Base-by-base conservation (phyloP, 2,888 invertebrate species). In the Rotaria socialis region DNA sequence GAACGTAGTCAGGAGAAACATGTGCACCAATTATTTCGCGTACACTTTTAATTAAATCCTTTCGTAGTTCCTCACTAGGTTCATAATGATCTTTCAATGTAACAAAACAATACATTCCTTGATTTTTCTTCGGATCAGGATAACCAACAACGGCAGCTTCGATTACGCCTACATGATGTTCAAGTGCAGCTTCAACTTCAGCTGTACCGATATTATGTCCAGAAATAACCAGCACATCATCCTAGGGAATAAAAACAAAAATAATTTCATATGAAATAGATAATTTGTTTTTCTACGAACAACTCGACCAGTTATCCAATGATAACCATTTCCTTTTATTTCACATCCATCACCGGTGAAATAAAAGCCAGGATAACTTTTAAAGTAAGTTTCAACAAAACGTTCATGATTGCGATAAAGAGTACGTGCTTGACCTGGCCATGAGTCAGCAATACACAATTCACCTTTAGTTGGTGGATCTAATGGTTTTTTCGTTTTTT, bases 401-500 rank as follows among this genome's bases (percentile, higher is more conserved):
- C 92, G 89, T 88, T 94, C 94, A 90, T 97, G 97, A 92, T 97
- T 95, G 85, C 95, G 95, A 91, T 94, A 97, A 50, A 99, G 93
- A 0, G 96, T 95, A 88, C 97, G 93, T 96, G 97, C 97, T 93
- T 99, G 95, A 88, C 97, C 96, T 0, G 99, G 99, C 99, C 99
- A 99, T 5, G 99, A 97, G 89, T 97, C 97, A 43, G 96, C 96
- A 43, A 96, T 96, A 88, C 94, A 94, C 0, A 96, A 96, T 88
- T 94, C 94, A 11, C 86, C 87, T 22, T 24, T 35, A 85, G 56
- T 75, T 56, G 55, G 75, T 11, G 27, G 27, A 22, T 80, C 52
- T 80, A 60, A 80, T 41, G 91, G 89, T 86, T 89, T 94, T 89
- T 93, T 93, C 3, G 98, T 98, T 86, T 94, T 94, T 89, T 97